These are phyloP conservation scores for Ceratosolen solmsi DNA, from an alignment of 1,140 invertebrate genomes.

Conservation along the genomic window DNA sequence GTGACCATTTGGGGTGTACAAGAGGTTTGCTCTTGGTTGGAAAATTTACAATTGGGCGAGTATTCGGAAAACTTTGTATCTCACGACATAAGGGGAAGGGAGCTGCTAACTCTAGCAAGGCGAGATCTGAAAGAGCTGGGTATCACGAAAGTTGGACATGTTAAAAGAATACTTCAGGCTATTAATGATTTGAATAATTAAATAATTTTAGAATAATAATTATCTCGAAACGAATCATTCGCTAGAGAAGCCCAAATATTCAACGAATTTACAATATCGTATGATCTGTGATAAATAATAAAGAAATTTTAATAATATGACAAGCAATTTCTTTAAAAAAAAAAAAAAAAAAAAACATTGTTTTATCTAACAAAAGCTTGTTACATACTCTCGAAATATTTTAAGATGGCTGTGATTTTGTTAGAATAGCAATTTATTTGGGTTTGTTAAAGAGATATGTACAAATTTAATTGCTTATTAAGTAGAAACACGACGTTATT, in stretches of 20 bases:
- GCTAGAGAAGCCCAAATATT: constrained; percentile 7
- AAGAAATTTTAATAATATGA: constrained; percentile 2
- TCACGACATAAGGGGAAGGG: constrained; percentile 93
- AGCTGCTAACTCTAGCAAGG: constrained; percentile 89
- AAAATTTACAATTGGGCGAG: constrained; percentile 88
- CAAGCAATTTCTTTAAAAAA: constrained; percentile 18
- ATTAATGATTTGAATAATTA: constrained; percentile 85
- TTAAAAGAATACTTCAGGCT: constrained; percentile 93
- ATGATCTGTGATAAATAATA: constrained; percentile 18
- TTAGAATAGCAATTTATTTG: constrained; percentile 28
- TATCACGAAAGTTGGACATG: constrained; percentile 93
- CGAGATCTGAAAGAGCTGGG: constrained; percentile 91
- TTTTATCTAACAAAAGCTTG: too few relatives aligned
- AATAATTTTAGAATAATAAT: constrained; percentile 33
- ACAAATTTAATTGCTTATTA: not conserved
- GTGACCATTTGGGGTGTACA: constrained; percentile 80
- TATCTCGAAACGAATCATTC: constrained; percentile 38
- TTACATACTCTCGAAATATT: constrained; percentile 13
- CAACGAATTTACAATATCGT: constrained; percentile 27
- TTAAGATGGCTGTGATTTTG: constrained; percentile 44
- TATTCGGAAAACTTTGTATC: constrained; percentile 89
- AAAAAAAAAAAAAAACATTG: too few relatives aligned
- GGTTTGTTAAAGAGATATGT: not conserved
- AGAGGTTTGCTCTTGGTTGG: constrained; percentile 89
- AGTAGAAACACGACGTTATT: not conserved